Percentiles rank a stretch among this genome's conserved stretches.
Conservation (phyloP, 2,888 invertebrate species). For the Deilephila porcellus region DNA sequence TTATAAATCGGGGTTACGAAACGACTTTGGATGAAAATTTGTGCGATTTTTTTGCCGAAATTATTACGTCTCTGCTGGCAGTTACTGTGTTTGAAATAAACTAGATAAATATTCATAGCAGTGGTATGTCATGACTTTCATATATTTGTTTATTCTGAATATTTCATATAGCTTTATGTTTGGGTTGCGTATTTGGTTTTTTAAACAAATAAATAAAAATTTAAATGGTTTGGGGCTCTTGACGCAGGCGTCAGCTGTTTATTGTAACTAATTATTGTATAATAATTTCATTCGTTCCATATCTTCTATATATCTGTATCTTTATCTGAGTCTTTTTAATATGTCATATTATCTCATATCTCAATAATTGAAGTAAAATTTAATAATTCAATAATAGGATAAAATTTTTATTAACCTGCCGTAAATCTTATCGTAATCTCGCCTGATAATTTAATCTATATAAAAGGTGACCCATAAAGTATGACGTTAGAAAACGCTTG, state of each 20-base stretch:
- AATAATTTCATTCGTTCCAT: neutral
- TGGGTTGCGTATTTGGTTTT: neutral
- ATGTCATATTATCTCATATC: no score
- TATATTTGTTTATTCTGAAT: neutral
- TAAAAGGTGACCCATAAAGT: constrained; percentile 77
- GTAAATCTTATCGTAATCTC: constrained; percentile 58
- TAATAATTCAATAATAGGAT: constrained; percentile 12
- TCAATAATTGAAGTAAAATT: neutral
- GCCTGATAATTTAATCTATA: constrained; percentile 66
- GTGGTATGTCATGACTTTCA: neutral
- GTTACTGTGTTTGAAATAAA: neutral
- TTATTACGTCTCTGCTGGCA: neutral
- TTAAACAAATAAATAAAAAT: neutral
- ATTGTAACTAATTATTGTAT: neutral
- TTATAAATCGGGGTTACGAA: constrained; percentile 4
- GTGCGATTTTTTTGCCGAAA: neutral
- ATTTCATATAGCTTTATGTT: neutral
- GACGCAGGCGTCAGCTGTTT: neutral
- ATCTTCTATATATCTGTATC: no score
- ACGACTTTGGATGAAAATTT: neutral
- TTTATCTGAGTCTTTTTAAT: no score
- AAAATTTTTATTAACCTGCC: constrained; percentile 58
- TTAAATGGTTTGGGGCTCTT: neutral
- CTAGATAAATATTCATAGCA: neutral
- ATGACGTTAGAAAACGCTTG: constrained; percentile 66